Evolutionary conservation across 2,797 vertebrate species (phyloP).

Genomic region (Girardinus metallicus): DNA sequence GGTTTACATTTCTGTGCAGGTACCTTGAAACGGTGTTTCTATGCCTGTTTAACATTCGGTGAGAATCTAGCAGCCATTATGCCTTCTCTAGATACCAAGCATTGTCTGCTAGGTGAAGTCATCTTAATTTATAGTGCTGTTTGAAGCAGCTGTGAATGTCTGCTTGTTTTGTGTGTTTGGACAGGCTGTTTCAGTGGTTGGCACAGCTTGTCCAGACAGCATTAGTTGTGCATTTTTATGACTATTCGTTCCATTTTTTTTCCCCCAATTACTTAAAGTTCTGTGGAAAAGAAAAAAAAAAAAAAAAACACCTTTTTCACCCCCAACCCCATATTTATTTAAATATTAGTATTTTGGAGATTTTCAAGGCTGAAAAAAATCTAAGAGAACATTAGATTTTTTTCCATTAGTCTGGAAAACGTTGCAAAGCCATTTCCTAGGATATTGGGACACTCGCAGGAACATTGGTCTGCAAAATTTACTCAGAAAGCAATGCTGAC

Average conservation of each 20-base stretch:
- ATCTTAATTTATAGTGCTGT: constrained; percentile 66
- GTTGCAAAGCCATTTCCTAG: neutral
- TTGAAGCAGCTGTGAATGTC: constrained; percentile 62
- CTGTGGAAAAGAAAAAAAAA: neutral
- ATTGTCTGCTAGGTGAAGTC: constrained; percentile 38
- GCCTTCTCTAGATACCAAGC: neutral
- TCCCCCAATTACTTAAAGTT: neutral
- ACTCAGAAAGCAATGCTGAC: neutral
- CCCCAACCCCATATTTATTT: no score
- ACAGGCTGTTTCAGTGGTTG: constrained; percentile 67
- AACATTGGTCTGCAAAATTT: neutral
- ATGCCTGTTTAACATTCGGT: neutral
- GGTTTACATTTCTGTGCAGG: neutral
- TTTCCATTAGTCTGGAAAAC: neutral
- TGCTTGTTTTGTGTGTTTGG: constrained; percentile 63
- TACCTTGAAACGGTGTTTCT: constrained; percentile 23
- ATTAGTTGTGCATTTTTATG: constrained; percentile 33
- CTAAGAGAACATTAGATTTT: neutral
- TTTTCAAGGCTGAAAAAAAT: neutral
- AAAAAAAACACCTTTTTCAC: neutral
- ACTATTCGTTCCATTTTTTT: neutral
- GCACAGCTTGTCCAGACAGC: constrained; percentile 75
- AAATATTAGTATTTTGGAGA: neutral
- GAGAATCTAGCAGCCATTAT: neutral
- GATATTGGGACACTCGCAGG: neutral